A percentile compares a stretch with the other conserved stretches of the same genome.
These are phyloP conservation scores for Plagodis pulveraria DNA, from an alignment of 2,888 invertebrate species.

Conservation along the genomic window DNA sequence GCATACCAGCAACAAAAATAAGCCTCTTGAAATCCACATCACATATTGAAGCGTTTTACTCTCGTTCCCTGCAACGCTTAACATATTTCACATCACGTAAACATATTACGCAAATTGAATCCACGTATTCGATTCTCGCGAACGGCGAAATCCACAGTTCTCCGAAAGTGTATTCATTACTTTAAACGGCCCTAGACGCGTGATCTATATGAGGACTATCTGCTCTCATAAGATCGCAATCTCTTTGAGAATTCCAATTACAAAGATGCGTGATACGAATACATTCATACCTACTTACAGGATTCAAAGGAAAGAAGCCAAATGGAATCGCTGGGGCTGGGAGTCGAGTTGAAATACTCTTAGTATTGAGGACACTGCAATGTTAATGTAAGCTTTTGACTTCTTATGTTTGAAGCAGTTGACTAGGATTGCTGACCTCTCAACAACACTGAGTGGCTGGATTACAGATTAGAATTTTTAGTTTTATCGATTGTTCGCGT, in stretches of 20 bases:
- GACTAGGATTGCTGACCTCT: too few relatives aligned
- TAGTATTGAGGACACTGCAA: background rate
- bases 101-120: conserved; percentile 31
- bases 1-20: too few relatives aligned
- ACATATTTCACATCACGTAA: conserved; percentile 27
- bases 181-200: conserved; percentile 49
- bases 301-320: conserved; percentile 13
- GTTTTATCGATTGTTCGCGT: too few relatives aligned
- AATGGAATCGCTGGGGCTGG: conserved; percentile 9
- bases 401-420: too few relatives aligned
- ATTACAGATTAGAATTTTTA: too few relatives aligned
- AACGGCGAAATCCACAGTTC: conserved; percentile 36
- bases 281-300: conserved; percentile 27
- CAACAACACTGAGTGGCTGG: too few relatives aligned
- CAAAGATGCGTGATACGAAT: conserved; percentile 64
- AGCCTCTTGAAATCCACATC: too few relatives aligned
- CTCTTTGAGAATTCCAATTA: conserved; percentile 76
- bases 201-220: conserved; percentile 67
- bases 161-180: conserved; percentile 41
- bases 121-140: conserved; percentile 25
- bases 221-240: conserved; percentile 68
- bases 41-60: too few relatives aligned
- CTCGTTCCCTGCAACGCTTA: background rate
- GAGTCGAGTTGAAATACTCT: background rate
- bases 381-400: too few relatives aligned